These are phyloP conservation scores for Criorhina ranunculi DNA, from an alignment of 2,888 invertebrate species.

Conservation along the genomic window DNA sequence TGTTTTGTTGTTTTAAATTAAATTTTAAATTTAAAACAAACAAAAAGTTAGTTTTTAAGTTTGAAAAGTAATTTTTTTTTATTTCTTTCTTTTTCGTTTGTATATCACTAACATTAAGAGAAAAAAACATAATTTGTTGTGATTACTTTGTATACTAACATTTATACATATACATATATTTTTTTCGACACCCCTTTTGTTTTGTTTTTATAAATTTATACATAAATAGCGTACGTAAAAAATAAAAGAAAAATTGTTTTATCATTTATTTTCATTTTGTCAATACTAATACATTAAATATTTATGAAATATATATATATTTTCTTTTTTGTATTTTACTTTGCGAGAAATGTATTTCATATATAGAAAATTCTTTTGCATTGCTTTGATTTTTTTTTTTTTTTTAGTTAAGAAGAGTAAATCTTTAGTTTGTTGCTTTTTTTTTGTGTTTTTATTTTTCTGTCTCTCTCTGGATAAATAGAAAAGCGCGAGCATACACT, in stretches of 20 bases:
- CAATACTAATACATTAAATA: slow-evolving; percentile 61
- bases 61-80: slow-evolving; percentile 39
- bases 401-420: slow-evolving; percentile 56
- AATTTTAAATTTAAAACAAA: slow-evolving; percentile 15
- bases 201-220: slow-evolving; percentile 46
- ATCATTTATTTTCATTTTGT: slow-evolving; percentile 64
- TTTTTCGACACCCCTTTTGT: slow-evolving; percentile 14
- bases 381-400: slow-evolving; percentile 56
- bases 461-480: slow-evolving; percentile 26
- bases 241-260: slow-evolving; percentile 34
- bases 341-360: slow-evolving; percentile 66
- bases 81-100: slow-evolving; percentile 21
- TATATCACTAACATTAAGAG: slow-evolving; percentile 48
- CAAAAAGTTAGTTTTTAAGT: slow-evolving; percentile 40
- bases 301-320: slow-evolving; percentile 56
- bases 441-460: slow-evolving; percentile 16
- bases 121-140: slow-evolving; percentile 59
- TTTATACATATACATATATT: slow-evolving; percentile 30
- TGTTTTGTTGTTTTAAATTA: slow-evolving; percentile 23
- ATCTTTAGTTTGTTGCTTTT: slow-evolving; percentile 53
- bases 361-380: slow-evolving; percentile 55
- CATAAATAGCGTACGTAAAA: slow-evolving; percentile 11
- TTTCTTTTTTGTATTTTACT: slow-evolving; percentile 40
- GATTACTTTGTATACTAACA: slow-evolving; percentile 72
- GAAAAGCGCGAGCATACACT: slow-evolving; percentile 29